Base-by-base conservation (phyloP, 30 jellyfish, hydroid and myxozoan species). In the Turritopsis rubra region DNA sequence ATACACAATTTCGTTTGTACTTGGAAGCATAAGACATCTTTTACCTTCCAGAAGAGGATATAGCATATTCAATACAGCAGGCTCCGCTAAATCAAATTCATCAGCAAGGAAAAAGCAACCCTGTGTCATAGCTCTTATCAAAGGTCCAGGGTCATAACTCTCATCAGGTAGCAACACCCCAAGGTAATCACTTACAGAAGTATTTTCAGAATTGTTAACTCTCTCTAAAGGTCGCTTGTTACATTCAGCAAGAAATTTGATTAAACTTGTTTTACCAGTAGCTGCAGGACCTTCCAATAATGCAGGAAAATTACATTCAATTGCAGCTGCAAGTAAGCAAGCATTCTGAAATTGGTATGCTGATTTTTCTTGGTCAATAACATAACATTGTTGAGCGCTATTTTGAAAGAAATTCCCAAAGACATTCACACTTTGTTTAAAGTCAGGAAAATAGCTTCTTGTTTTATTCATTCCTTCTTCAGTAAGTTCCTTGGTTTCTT, bases 51-150 rank as follows among this genome's bases (percentile, higher is more conserved):
- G 31, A 22, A 73, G 60, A 22, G 82, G 82, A 29, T 73, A 22
- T 8, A 73, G 82, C 60, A 73, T 25, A 73, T 73, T 73, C 26
- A 73, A 20, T 8, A 73, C 82, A 22, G 82, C 52, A 1, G 82
- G 82, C 31, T 73, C 82, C 8, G 82, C 82, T 29, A 73, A 28
- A 73, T 73, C 82, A 73, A 73, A 73, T 28, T 73, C 82, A 30
- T 73, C 82, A 21, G 82, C 82, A 19, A 73, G 31, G 60, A 73
- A 73, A 29, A 1, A 73, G 82, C 9, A 8, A 21, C 82, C 82
- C 7, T 29, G 8, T 25, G 8, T 73, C 82, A 73, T 73, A 20
- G 82, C 82, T 20, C 82, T 25, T 22, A 73, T 20, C 82, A 73
- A 73, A 28, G 82, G 82, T 7, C 82, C 82, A 25, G 82, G 82